Conservation (phyloP, 2,888 invertebrate species). For the Nudaria mundana region DNA sequence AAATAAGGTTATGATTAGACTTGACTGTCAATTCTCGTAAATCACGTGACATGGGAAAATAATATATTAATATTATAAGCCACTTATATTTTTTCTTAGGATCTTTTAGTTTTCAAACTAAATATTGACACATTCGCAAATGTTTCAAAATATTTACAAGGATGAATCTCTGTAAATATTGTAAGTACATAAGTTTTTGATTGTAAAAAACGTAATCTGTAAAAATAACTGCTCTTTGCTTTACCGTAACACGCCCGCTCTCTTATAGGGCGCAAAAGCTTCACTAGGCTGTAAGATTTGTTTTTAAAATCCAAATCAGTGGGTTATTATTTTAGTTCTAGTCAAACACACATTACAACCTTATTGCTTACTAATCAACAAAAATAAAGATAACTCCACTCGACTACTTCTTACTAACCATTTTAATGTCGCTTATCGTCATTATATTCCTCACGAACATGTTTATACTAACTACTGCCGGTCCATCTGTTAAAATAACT, state of each 20-base stretch:
- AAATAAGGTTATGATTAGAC: no score
- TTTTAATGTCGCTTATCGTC: slow-evolving; percentile 99
- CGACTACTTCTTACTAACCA: slow-evolving; percentile 88
- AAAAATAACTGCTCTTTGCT: slow-evolving; percentile 27
- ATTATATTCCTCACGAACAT: slow-evolving; percentile 98
- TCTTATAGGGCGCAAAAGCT: slow-evolving; percentile 37
- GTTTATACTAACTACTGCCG: slow-evolving; percentile 98
- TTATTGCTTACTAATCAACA: slow-evolving; percentile 16
- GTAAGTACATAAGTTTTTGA: no score
- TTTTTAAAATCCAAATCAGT: slow-evolving; percentile 17
- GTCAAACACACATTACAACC: slow-evolving; percentile 35
- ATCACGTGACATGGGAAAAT: no score
- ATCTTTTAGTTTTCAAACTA: no score
- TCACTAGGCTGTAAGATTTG: slow-evolving; percentile 39
- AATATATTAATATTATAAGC: no score
- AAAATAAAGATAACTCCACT: slow-evolving; percentile 16
- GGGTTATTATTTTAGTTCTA: slow-evolving; percentile 2
- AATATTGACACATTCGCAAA: no score
- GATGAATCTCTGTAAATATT: no score
- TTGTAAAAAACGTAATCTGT: no score
- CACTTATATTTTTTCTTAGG: no score
- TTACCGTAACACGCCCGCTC: slow-evolving; percentile 52
- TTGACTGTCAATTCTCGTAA: no score
- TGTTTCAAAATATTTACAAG: no score
- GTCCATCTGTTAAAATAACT: slow-evolving; percentile 91